Conservation (phyloP, 2,113 vertebrate genomes). For the Ifrita kowaldi region DNA sequence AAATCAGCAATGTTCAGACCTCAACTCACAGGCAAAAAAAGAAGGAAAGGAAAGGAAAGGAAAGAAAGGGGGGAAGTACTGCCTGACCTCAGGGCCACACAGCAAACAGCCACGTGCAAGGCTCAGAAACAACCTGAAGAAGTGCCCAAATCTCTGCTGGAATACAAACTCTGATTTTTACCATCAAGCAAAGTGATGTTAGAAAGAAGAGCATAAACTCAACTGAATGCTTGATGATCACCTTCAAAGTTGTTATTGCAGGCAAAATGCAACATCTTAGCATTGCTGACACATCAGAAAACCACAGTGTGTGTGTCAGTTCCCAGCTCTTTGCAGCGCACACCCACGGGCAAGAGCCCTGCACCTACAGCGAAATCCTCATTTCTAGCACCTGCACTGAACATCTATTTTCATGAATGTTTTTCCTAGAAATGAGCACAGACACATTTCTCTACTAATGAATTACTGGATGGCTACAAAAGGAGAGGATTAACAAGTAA, state of each 20-base stretch:
- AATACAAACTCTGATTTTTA: neutral
- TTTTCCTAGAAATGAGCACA: neutral
- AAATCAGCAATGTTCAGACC: neutral
- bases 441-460: neutral
- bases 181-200: neutral
- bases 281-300: constrained; percentile 28
- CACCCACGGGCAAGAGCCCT: neutral
- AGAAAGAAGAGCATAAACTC: neutral
- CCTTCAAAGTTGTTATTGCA: constrained; percentile 34
- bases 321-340: neutral
- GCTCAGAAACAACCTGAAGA: neutral
- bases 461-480: neutral
- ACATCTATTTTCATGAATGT: neutral
- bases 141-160: neutral
- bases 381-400: neutral
- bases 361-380: neutral
- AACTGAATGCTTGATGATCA: constrained; percentile 7
- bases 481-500: neutral
- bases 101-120: neutral
- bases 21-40: neutral
- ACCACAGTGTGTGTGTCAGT: neutral
- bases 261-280: constrained; percentile 23
- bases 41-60: fast-evolving
- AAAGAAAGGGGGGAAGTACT: fast-evolving
- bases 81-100: neutral